Evolutionary conservation across 2,888 invertebrate species (phyloP).

Genomic region (Callimorpha dominula): DNA sequence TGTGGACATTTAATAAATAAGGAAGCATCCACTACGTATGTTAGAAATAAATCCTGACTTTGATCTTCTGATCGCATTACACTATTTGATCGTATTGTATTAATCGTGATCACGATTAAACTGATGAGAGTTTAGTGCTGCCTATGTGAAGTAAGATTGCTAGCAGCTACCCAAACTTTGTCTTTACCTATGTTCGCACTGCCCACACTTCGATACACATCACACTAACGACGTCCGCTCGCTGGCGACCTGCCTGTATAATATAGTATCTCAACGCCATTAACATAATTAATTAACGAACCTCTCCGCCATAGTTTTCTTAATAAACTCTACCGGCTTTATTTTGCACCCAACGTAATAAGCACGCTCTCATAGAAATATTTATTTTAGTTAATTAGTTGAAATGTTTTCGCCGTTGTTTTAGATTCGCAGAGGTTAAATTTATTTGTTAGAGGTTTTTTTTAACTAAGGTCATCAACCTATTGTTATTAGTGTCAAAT

Average conservation of each 20-base stretch:
- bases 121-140: too few relatives aligned
- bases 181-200: neutral
- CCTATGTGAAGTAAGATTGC: too few relatives aligned
- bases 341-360: slow-evolving; percentile 5
- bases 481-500: too few relatives aligned
- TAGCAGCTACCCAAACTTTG: neutral
- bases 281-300: neutral
- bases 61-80: too few relatives aligned
- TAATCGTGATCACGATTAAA: too few relatives aligned
- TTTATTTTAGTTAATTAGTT: neutral
- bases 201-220: neutral
- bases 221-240: neutral
- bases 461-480: too few relatives aligned
- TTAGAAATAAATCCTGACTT: too few relatives aligned
- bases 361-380: slow-evolving; percentile 3
- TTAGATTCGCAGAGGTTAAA: neutral
- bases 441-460: too few relatives aligned
- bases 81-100: too few relatives aligned
- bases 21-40: too few relatives aligned
- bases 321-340: neutral
- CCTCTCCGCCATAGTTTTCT: neutral
- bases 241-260: neutral
- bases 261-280: neutral
- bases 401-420: neutral
- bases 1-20: too few relatives aligned